These are phyloP conservation scores for Fulica atra DNA, from an alignment of 2,113 vertebrate genomes.

Conservation along the genomic window DNA sequence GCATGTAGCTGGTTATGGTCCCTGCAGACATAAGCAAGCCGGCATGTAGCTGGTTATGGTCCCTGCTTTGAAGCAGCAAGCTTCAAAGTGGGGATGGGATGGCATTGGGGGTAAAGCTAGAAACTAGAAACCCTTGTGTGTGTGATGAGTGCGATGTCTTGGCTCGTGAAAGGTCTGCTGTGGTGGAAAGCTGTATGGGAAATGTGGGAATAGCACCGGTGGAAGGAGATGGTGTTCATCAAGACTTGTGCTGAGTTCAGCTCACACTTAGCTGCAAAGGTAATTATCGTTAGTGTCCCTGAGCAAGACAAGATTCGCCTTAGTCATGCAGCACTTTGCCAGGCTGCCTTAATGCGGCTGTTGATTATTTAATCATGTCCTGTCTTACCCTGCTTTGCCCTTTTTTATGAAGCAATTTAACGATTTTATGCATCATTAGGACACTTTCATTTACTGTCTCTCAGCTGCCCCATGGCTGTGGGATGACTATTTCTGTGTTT, in stretches of 20 bases:
- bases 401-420: background rate
- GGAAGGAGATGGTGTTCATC: background rate
- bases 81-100: background rate
- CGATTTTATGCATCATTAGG: background rate
- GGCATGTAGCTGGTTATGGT: background rate
- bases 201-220: background rate
- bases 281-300: background rate
- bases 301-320: background rate
- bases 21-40: no score
- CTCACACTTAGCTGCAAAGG: background rate
- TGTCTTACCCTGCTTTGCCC: background rate
- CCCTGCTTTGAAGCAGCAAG: background rate
- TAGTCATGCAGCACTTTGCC: background rate
- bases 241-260: background rate
- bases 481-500: background rate
- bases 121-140: background rate
- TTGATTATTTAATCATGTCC: background rate
- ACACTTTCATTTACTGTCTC: background rate
- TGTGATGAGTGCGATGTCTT: fast-evolving
- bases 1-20: background rate
- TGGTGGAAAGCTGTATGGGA: background rate
- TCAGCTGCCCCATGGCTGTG: background rate
- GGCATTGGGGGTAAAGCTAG: background rate
- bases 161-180: background rate
- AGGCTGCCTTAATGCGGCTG: background rate